Base-by-base conservation (phyloP, 2,797 vertebrate species). In the Brachymystax lenok region DNA sequence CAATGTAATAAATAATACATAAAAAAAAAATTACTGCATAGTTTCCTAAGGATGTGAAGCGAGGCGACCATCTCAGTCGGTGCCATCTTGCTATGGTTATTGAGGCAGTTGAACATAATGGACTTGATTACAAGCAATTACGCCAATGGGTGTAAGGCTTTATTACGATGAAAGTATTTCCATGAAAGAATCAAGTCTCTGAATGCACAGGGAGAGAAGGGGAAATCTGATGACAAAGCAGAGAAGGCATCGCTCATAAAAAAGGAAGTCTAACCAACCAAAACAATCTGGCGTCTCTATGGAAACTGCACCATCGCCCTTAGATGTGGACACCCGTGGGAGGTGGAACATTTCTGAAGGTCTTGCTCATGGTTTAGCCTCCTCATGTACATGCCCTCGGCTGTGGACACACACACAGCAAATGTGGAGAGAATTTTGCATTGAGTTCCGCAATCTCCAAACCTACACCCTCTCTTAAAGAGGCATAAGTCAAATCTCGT, bases 271-370 rank as follows among this genome's bases (percentile, higher is more conserved):
- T 21, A 33, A 52, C 76, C 52, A 51, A 77, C 40, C 79, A 79
- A 84, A 90, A 88, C 80, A 86, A 84, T 74, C 74, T 52, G 72
- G 14, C 0, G 66, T 76, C 74, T 27, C 85, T 76, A 71, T 50
- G 83, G 72, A 78, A 74, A 85, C 74, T 28, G 12, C n/a, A 70
- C 67, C 51, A 59, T 46, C 79, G 0, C 7, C 0, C 56, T 85
- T 63, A 82, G 27, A 86, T 86, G 87, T 85, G 83, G 83, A 56
- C 5, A 72, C 67, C 74, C 12, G 83, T 83, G 70, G 82, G 83
- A 81, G 77, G 77, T 50, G 70, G 74, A 78, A 84, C 56, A 50
- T 86, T 83, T 83, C 82, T 52, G 0, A 21, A 1, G 67, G 59
- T 40, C 76, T 74, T 80, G 71, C 27, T 84, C 81, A 81, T 59